These are phyloP conservation scores for Butastur rufipennis DNA, from an alignment of 2,113 vertebrate genomes.

Conservation along the genomic window DNA sequence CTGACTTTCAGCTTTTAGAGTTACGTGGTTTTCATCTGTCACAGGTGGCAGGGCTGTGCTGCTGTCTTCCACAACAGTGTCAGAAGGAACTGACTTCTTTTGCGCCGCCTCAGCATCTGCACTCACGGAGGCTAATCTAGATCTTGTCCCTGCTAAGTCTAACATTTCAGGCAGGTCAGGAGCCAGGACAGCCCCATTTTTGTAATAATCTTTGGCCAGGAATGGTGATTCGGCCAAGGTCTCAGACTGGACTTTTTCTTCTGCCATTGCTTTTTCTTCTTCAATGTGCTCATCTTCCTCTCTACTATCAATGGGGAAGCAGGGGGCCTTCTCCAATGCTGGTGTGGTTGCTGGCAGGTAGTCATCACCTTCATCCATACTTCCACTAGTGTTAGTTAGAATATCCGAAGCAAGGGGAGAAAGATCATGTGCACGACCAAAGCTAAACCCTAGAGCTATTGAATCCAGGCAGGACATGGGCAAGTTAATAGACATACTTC, in stretches of 20 bases:
- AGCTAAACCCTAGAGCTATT: constrained; percentile 85
- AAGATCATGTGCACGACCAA: constrained; percentile 86
- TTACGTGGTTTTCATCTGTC: constrained; percentile 80
- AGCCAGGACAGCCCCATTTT: constrained; percentile 89
- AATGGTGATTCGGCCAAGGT: constrained; percentile 80
- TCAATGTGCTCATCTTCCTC: constrained; percentile 60
- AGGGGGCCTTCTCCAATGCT: constrained; percentile 82
- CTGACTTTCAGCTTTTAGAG: constrained; percentile 88
- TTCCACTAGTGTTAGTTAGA: constrained; percentile 92
- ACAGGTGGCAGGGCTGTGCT: constrained; percentile 74
- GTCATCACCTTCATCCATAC: constrained; percentile 91
- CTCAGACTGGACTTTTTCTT: constrained; percentile 74
- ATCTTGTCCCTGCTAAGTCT: constrained; percentile 88
- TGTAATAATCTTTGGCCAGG: constrained; percentile 80
- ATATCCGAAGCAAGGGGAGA: constrained; percentile 96
- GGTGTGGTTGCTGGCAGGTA: constrained; percentile 93
- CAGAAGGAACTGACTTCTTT: constrained; percentile 82
- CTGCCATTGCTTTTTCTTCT: constrained; percentile 47
- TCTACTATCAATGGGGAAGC: constrained; percentile 80
- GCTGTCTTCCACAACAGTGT: constrained; percentile 76
- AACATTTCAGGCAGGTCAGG: constrained; percentile 97
- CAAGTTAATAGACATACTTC: constrained; percentile 97
- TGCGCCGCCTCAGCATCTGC: constrained; percentile 81
- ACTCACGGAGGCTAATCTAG: constrained; percentile 87
- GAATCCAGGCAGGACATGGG: constrained; percentile 90